Conservation (phyloP, 2,888 invertebrate species). For the Ommatoiulus sabulosus region DNA sequence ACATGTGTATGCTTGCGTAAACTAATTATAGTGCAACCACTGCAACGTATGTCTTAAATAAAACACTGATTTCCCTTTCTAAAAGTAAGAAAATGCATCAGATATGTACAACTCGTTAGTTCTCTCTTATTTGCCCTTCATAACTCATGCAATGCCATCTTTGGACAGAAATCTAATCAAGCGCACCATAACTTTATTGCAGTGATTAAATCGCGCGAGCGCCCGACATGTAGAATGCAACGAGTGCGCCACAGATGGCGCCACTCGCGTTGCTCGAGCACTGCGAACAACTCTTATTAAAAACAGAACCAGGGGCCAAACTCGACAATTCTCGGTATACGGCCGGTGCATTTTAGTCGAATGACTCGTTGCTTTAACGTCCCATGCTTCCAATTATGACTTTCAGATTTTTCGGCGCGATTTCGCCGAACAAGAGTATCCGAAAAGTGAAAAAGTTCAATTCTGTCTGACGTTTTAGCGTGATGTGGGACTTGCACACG, state of each 20-base stretch:
- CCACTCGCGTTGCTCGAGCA: neutral
- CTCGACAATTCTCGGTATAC: neutral
- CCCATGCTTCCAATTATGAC: slow-evolving; percentile 45
- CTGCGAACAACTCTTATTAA: neutral
- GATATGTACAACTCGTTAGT: too few relatives aligned
- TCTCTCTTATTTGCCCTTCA: too few relatives aligned
- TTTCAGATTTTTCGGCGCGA: slow-evolving; percentile 32
- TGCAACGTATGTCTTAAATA: too few relatives aligned
- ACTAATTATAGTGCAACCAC: too few relatives aligned
- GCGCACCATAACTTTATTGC: too few relatives aligned
- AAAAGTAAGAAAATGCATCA: too few relatives aligned
- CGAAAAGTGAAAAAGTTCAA: slow-evolving; percentile 42
- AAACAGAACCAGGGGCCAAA: neutral
- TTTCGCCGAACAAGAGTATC: slow-evolving; percentile 37
- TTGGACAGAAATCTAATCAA: too few relatives aligned
- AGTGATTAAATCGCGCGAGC: too few relatives aligned
- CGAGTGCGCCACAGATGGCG: neutral
- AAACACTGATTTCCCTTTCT: too few relatives aligned
- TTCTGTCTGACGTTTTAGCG: slow-evolving; percentile 36
- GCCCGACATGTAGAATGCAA: neutral
- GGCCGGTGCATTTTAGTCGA: neutral
- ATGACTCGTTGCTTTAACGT: slow-evolving; percentile 31
- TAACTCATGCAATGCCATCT: too few relatives aligned
- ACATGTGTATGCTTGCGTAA: too few relatives aligned
- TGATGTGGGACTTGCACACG: slow-evolving; percentile 31